Evolutionary conservation across 2,113 vertebrate genomes (phyloP), one percentile per base, ranked within the genome.

Genomic region (Leucosticte australis): DNA sequence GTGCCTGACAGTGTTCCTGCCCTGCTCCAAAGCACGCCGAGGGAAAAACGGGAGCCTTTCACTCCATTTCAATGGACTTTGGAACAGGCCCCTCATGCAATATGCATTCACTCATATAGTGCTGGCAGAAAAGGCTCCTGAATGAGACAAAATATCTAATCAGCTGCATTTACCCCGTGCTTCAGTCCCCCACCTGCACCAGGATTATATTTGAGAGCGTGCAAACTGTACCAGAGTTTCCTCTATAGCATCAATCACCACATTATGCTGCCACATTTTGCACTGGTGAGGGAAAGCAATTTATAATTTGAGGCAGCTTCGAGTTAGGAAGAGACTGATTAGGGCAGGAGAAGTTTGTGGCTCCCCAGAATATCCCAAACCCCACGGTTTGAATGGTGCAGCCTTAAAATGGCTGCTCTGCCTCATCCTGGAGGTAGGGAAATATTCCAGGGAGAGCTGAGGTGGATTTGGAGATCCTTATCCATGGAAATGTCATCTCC

Each of bases 71-170:
- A 89, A 90, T 87, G 90, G 88, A 71, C 83, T 95, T 71, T 64
- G 92, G 85, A 96, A 89, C 92, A 90, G 75, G 85, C 86, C 90
- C 92, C 93, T 96, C 93, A 96, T 96, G 96, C 92, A 96, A 96
- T 96, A 96, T 97, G 94, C 92, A 97, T 97, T 96, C 89, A 96
- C 90, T 92, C 91, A 95, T 83, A 83, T 35, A 91, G 82, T 8
- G 80, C 94, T 90, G 31, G 6, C 95, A 97, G 93, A 96, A 96
- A 95, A 95, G 93, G 76, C 78, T 90, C 90, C 92, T 96, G 95
- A 97, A 97, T 97, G 95, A 96, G 95, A 93, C 90, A 97, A 97
- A 96, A 96, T 97, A 94, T 81, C 95, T 96, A 96, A 96, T 97
- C 96, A 97, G 92, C 88, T 79, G 95, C 93, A 96, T 97, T 97